Conservation (phyloP, 2,888 invertebrate genomes). For the Andrena flavipes region DNA sequence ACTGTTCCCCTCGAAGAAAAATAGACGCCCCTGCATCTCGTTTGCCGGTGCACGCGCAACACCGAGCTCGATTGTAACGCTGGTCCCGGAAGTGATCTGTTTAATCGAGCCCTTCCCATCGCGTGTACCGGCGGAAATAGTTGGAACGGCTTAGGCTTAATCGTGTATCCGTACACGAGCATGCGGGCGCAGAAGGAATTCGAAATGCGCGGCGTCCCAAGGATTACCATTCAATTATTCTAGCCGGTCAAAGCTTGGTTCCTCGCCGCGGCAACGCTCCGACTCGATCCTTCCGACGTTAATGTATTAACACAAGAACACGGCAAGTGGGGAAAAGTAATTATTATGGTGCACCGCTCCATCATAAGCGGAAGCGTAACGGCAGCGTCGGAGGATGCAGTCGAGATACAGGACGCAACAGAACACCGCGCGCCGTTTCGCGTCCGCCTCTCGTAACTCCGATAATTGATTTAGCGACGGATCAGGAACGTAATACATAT, state of each 20-base stretch:
- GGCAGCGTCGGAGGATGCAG: not conserved
- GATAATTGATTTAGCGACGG: slow-evolving; percentile 83
- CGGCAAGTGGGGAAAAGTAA: too few species aligned
- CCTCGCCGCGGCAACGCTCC: slow-evolving; percentile 5
- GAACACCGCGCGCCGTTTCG: slow-evolving; percentile 25
- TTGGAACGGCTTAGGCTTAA: slow-evolving; percentile 69
- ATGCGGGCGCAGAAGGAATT: slow-evolving; percentile 62
- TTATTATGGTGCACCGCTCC: too few species aligned
- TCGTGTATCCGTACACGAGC: slow-evolving; percentile 47
- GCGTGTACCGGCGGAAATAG: slow-evolving; percentile 69
- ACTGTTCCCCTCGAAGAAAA: slow-evolving; percentile 47
- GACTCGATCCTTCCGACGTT: too few species aligned
- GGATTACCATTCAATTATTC: slow-evolving; percentile 54
- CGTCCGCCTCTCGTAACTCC: slow-evolving; percentile 69
- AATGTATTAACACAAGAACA: too few species aligned
- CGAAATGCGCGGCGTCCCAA: slow-evolving; percentile 48
- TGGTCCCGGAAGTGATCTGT: slow-evolving; percentile 66
- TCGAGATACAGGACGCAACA: not conserved
- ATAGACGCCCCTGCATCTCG: slow-evolving; percentile 27
- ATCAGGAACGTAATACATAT: slow-evolving; percentile 80
- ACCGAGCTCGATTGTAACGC: slow-evolving; percentile 52
- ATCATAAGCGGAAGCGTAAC: not conserved
- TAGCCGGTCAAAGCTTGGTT: slow-evolving; percentile 21
- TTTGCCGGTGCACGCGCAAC: slow-evolving; percentile 46
- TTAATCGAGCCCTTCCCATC: slow-evolving; percentile 70